Evolutionary conservation across 2,888 invertebrate species (phyloP).

Genomic region (Polia nebulosa): DNA sequence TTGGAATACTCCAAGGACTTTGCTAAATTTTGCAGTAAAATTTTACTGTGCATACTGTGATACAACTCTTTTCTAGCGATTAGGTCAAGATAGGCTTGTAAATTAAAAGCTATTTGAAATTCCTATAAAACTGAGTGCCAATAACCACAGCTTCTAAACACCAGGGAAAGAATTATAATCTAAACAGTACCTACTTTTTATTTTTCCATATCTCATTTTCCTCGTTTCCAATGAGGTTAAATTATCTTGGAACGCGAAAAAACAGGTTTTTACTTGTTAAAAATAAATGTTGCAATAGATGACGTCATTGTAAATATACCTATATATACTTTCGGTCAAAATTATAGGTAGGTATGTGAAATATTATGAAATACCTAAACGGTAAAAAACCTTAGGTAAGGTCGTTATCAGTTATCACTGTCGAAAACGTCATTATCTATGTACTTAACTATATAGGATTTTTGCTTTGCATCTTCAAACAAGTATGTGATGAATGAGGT

Average conservation of each 20-base stretch:
- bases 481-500: not conserved
- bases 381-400: not conserved
- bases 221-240: not conserved
- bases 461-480: not conserved
- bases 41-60: too few relatives aligned
- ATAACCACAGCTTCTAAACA: too few relatives aligned
- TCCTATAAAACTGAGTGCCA: not conserved
- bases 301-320: conserved; percentile 31
- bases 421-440: not conserved
- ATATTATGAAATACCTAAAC: conserved; percentile 28
- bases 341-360: too few relatives aligned
- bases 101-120: not conserved
- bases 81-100: too few relatives aligned
- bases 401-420: not conserved
- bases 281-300: conserved; percentile 34
- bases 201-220: not conserved
- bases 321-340: too few relatives aligned
- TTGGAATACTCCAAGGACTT: too few relatives aligned
- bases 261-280: not conserved
- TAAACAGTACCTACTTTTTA: not conserved
- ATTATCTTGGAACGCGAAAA: not conserved
- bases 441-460: not conserved
- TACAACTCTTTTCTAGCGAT: too few relatives aligned
- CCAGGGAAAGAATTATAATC: too few relatives aligned
- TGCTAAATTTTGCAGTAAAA: too few relatives aligned